Conservation (phyloP, 2,113 vertebrate species). For the Boulengeromyrus knoepffleri region DNA sequence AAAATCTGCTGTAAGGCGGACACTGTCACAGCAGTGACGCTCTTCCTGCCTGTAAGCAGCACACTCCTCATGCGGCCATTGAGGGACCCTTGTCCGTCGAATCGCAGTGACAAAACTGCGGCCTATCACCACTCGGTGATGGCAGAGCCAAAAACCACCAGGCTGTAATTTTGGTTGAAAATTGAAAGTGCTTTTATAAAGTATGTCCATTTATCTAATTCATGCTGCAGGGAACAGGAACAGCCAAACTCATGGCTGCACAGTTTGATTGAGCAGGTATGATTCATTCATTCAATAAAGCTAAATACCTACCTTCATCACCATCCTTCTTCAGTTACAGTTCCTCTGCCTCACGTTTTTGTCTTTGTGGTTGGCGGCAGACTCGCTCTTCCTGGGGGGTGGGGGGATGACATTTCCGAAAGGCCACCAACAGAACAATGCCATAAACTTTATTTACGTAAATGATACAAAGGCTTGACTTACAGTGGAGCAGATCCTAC, state of each 20-base stretch:
- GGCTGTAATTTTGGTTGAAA: background rate
- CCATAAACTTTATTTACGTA: background rate
- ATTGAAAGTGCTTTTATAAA: background rate
- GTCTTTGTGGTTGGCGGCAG: conserved; percentile 76
- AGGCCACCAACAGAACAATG: background rate
- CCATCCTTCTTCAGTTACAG: conserved; percentile 63
- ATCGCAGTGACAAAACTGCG: background rate
- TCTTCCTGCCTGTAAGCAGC: background rate
- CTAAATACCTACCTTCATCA: conserved; percentile 36
- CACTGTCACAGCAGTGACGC: background rate
- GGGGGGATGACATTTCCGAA: background rate
- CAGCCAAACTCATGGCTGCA: background rate
- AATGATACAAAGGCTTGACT: conserved; percentile 52
- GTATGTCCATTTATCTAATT: background rate
- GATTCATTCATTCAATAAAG: background rate
- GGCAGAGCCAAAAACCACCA: background rate
- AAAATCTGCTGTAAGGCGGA: background rate
- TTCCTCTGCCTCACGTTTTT: conserved; percentile 89
- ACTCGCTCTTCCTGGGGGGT: conserved; percentile 79
- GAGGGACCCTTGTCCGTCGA: background rate
- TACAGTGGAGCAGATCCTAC: conserved; percentile 85
- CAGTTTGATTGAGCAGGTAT: background rate
- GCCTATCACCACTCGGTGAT: background rate
- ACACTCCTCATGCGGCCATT: background rate
- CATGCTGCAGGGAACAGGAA: background rate